Evolutionary conservation across 2,888 invertebrate genomes (phyloP).

Genomic region (Melanostoma mellinum): DNA sequence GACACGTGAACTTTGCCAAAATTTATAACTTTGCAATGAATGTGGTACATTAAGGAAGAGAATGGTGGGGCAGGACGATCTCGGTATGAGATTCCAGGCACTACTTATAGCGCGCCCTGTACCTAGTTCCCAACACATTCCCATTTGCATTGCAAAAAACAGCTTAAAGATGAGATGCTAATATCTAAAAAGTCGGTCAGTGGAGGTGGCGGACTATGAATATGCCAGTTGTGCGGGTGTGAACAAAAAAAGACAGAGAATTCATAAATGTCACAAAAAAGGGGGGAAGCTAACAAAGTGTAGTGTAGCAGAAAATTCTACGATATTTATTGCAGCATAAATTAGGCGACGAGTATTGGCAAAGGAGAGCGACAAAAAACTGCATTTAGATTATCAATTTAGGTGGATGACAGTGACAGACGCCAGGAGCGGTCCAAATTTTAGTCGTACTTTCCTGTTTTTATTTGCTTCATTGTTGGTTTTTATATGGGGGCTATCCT

Average conservation of each 20-base stretch:
- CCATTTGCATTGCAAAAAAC: slow-evolving; percentile 34
- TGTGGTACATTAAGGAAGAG: slow-evolving; percentile 5
- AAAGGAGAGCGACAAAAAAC: slow-evolving; percentile 32
- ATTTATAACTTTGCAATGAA: slow-evolving; percentile 60
- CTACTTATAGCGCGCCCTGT: background rate
- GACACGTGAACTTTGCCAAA: slow-evolving; percentile 63
- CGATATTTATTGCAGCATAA: slow-evolving; percentile 70
- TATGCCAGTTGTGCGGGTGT: background rate
- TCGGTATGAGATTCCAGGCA: too few relatives aligned
- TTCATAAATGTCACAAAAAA: slow-evolving; percentile 40
- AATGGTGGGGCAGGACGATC: background rate
- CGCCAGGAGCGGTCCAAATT: slow-evolving; percentile 39
- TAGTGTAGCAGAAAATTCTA: slow-evolving; percentile 34
- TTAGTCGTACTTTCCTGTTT: slow-evolving; percentile 16
- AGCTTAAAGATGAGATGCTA: slow-evolving; percentile 32
- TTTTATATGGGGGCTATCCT: slow-evolving; percentile 8
- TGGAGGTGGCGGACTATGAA: slow-evolving; percentile 25
- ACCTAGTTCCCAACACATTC: slow-evolving; percentile 10
- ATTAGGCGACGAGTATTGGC: slow-evolving; percentile 9
- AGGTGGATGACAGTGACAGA: slow-evolving; percentile 36
- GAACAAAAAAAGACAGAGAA: slow-evolving; percentile 13
- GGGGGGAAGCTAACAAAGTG: slow-evolving; percentile 4
- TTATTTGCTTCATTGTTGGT: slow-evolving; percentile 14
- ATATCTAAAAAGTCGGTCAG: slow-evolving; percentile 60
- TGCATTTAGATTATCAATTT: slow-evolving; percentile 70